These are phyloP conservation scores for Seriola aureovittata DNA, from an alignment of 2,113 vertebrate species.

Conservation along the genomic window DNA sequence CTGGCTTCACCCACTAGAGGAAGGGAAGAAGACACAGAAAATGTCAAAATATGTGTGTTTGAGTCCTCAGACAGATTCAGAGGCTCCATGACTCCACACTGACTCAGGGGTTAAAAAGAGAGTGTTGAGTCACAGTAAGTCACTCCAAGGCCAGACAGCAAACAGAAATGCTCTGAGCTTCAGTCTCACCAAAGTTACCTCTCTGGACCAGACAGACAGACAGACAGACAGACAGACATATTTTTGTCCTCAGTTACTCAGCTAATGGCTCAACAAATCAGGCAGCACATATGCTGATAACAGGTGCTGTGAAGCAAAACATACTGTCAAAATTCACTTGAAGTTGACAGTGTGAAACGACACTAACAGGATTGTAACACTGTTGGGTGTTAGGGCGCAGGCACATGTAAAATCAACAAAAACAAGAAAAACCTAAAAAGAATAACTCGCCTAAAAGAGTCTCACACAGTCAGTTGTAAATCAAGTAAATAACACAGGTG, in stretches of 20 bases:
- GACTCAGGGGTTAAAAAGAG: constrained; percentile 29
- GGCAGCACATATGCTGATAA: constrained; percentile 40
- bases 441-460: constrained; percentile 8
- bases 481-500: not conserved
- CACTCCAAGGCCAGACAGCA: not conserved
- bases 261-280: constrained; percentile 27
- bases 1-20: constrained; percentile 92
- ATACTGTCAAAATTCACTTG: constrained; percentile 53
- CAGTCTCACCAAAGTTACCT: not conserved
- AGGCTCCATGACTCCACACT: not conserved
- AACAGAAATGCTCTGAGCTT: constrained; percentile 27
- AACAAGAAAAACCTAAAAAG: constrained; percentile 19
- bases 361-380: constrained; percentile 45
- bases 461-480: not conserved
- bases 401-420: constrained; percentile 12
- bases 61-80: not conserved
- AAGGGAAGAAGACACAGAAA: not conserved
- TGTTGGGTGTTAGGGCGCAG: constrained; percentile 38
- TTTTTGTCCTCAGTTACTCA: constrained; percentile 10
- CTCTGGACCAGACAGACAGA: not conserved
- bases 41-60: not conserved
- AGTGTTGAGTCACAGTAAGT: constrained; percentile 15
- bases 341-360: constrained; percentile 61
- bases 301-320: constrained; percentile 49
- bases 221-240: not conserved